A percentile compares a stretch with the other conserved stretches of the same genome.
phyloP scores from a whole-genome alignment of 2,113 vertebrate species.

The Catharus bicknelli region DNA sequence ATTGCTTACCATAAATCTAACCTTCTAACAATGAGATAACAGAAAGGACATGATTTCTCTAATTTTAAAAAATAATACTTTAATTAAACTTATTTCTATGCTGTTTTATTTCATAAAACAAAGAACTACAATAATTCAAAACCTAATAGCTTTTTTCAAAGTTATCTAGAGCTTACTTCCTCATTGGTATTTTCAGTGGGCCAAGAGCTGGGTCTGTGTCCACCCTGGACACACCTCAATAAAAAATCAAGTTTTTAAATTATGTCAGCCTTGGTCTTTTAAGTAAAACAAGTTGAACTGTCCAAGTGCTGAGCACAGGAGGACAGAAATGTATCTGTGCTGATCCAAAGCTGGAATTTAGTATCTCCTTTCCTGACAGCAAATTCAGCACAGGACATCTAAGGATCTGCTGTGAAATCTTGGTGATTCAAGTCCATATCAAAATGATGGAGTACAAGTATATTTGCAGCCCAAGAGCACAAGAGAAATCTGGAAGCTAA shows the following conservation, averaged over 20 bases:
- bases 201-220: not conserved
- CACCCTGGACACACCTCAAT: not conserved
- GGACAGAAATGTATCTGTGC: not conserved
- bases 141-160: not conserved
- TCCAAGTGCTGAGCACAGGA: not conserved
- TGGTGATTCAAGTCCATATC: slow-evolving; percentile 1
- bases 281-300: not conserved
- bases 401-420: slow-evolving; percentile 4
- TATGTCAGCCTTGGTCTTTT: not conserved
- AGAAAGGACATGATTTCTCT: not conserved
- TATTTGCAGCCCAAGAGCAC: slow-evolving; percentile 4
- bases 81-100: not conserved
- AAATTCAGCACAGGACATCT: not conserved
- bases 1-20: not conserved
- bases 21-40: not conserved
- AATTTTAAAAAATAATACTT: not conserved
- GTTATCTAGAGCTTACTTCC: not conserved
- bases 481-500: slow-evolving; percentile 46
- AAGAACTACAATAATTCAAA: slow-evolving; percentile 17
- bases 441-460: not conserved
- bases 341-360: not conserved
- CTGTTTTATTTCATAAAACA: not conserved
- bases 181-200: not conserved
- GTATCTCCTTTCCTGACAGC: not conserved
- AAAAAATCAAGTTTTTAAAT: not conserved